Evolutionary conservation across 2,888 invertebrate genomes (phyloP), one percentile per base, ranked within the genome.

Genomic region (Cryptocephalus moraei): DNA sequence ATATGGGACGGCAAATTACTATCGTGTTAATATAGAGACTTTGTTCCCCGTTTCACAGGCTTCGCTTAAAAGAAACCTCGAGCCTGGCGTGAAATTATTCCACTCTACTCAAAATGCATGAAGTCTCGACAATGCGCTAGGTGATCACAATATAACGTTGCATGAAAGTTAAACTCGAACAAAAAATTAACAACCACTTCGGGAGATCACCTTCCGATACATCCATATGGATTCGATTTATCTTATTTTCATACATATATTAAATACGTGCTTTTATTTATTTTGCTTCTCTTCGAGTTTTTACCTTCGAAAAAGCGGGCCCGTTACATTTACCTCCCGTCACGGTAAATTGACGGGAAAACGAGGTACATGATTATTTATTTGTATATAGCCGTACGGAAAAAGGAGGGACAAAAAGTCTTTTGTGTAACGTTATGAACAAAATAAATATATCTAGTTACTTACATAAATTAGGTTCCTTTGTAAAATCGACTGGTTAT

Each of bases 61-160:
- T 36, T 12, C 36, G 12, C 2, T 36, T 4, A 36, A 36, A 22
- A 36, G 6, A 36, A 36, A 36, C 12, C 36, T 33, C 22, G 8
- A 32, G 42, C 31, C 44, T 53, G 61, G 57, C 63, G 63, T 64
- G 62, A 62, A 64, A 62, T 64, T 61, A 59, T 60, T 58, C 59
- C 57, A 56, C 57, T 55, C 58, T 59, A 57, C 60, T 62, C 60
- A 56, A 59, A 60, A 58, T 59, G 62, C 62, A 64, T 62, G 63
- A 62, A 64, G 60, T 57, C 59, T 61, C 61, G 63, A 64, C 64
- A 63, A 64, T 63, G 58, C 59, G 53, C 55, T 53, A 55, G 55
- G 54, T 65, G 63, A 65, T 65, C 64, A 62, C 61, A 57, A 59
- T 57, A 62, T 63, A 65, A 65, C 62, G 60, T 59, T 61, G 61